Evolutionary conservation across 2,113 vertebrate species (phyloP).

Genomic region (Phycodurus eques): DNA sequence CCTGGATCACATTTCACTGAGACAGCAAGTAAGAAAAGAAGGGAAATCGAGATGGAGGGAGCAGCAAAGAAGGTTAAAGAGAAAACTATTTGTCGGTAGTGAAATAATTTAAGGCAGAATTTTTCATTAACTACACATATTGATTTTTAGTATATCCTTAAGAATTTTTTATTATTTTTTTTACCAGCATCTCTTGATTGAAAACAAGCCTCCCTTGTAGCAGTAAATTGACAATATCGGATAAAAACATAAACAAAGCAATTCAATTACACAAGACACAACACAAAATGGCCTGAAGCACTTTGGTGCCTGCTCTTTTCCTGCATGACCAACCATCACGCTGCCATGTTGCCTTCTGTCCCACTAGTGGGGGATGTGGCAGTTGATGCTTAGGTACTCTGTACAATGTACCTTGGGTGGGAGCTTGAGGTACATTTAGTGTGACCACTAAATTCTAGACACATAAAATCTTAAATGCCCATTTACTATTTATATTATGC

Average conservation of each 20-base stretch:
- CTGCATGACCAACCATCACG: constrained; percentile 46
- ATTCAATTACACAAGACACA: constrained; percentile 16
- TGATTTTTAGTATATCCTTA: background rate
- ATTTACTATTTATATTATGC: background rate
- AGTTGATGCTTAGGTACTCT: constrained; percentile 18
- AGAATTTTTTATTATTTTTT: background rate
- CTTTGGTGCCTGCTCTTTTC: constrained; percentile 23
- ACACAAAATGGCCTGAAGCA: constrained; percentile 28
- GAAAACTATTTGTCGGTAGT: background rate
- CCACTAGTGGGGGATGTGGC: constrained; percentile 53
- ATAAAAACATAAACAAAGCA: constrained; percentile 4
- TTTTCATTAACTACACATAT: background rate
- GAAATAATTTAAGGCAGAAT: background rate
- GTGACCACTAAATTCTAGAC: background rate
- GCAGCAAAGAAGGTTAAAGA: constrained; percentile 8
- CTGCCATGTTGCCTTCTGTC: constrained; percentile 53
- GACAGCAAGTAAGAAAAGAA: constrained; percentile 66
- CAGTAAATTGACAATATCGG: background rate
- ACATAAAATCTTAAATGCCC: background rate
- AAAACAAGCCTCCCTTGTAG: background rate
- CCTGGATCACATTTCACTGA: constrained; percentile 74
- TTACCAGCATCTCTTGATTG: background rate
- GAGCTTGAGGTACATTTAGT: constrained; percentile 1
- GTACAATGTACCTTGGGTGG: constrained; percentile 29
- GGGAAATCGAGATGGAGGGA: constrained; percentile 57